Base-by-base conservation (phyloP, 2,888 invertebrate species). In the Chalcosyrphus nemorum region DNA sequence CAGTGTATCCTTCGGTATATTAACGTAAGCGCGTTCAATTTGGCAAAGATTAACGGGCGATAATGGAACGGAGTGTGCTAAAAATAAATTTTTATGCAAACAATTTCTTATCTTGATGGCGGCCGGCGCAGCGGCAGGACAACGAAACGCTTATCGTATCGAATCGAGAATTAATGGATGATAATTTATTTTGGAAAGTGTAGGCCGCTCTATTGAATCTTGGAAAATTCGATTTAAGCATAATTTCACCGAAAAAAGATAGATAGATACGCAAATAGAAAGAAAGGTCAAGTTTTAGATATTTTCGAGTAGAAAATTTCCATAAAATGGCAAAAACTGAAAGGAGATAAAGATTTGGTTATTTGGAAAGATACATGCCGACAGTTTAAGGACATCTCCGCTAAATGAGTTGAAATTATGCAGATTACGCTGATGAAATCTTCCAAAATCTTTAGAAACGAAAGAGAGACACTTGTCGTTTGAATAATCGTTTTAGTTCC, bases 81-180 rank as follows among this genome's bases (percentile, higher is more conserved):
- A 41, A 57, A 78, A 57, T 72, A 63, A 45, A 68, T 56, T 47
- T 56, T 9, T 47, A 47, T 77, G 52, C 32, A 29, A 43, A 56
- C 4, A 52, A 27, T 41, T 38, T 24, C 17, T 61, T 45, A 61
- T 54, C 32, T 32, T 2, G 11, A 11, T 0, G 27, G 50, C 1
- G 6, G 27, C 13, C 9, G 6, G 5, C 17, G 17, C 1, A 13
- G 50, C 1, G 6, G 27, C 13, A 19, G 6, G 15, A 7, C 6
- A 19, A 3, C 9, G 19, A 9, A 1, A 1, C 6, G 11, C 27
- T 52, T 52, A 27, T 52, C 52, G 15, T 15, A 52, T 52, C 52
- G 15, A 52, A 52, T 52, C 52, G 52, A 29, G 15, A 52, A 29
- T 52, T n/a, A 21, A 47, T 47, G 21, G 21, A n/a, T n/a, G 21